phyloP scores from a whole-genome alignment of 2,888 invertebrate species.

The Lepetodrilus schrolli region DNA sequence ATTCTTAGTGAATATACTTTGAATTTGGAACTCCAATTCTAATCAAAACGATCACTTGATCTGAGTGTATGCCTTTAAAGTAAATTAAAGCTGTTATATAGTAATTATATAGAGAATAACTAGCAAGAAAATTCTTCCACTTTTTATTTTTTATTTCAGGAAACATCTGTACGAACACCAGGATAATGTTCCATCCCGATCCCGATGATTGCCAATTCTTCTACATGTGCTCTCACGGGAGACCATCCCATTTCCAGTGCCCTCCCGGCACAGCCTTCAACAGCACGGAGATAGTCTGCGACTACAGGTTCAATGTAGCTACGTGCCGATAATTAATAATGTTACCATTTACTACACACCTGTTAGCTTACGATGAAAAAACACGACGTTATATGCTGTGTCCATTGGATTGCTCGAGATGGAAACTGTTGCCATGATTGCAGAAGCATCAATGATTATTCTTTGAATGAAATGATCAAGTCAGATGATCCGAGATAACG shows the following conservation, averaged over 20 bases:
- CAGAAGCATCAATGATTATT: too few species aligned
- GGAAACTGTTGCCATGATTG: too few species aligned
- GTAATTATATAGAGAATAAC: too few species aligned
- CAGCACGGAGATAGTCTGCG: neutral
- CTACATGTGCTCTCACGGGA: constrained; percentile 7
- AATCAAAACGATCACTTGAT: neutral
- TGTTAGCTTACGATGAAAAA: too few species aligned
- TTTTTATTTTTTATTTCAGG: neutral
- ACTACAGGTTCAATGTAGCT: neutral
- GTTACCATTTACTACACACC: too few species aligned
- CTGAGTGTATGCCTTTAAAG: neutral
- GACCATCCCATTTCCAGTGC: neutral
- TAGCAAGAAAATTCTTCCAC: neutral
- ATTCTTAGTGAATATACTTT: too few species aligned
- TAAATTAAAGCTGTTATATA: too few species aligned
- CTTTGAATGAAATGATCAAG: too few species aligned
- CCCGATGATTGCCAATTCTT: constrained; percentile 11
- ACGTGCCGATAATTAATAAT: neutral
- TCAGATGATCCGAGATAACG: too few species aligned
- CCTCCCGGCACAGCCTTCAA: constrained; percentile 1
- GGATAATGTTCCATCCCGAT: neutral
- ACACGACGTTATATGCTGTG: too few species aligned
- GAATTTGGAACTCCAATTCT: too few species aligned
- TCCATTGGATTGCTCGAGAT: too few species aligned
- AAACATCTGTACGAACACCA: neutral